phyloP scores from a whole-genome alignment of 2,888 invertebrate genomes.

The Pristionchus japonicus region DNA sequence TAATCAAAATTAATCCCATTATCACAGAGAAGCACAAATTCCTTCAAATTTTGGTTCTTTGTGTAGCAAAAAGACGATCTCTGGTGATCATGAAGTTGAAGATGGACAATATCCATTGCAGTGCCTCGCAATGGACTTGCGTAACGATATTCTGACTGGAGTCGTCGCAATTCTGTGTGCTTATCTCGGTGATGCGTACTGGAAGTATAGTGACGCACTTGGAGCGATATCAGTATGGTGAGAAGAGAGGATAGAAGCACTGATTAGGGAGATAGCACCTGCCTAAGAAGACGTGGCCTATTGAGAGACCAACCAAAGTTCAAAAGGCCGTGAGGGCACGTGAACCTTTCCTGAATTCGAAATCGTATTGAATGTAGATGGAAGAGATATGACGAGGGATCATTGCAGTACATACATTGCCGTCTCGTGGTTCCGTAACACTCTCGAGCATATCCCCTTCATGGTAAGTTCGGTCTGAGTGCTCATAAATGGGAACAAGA shows the following conservation, averaged over 20 bases:
- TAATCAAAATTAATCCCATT: constrained; percentile 51
- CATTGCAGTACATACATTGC: constrained; percentile 67
- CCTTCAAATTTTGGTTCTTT: not conserved
- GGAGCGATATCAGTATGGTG: constrained; percentile 76
- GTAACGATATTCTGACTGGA: constrained; percentile 77
- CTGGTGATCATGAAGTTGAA: not conserved
- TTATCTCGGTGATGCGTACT: constrained; percentile 74
- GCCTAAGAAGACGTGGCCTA: not conserved
- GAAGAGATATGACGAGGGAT: too few species aligned
- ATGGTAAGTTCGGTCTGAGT: too few species aligned
- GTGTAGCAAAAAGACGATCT: not conserved
- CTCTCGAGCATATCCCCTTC: constrained; percentile 67
- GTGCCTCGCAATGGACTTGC: constrained; percentile 76
- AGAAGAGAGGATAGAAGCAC: not conserved
- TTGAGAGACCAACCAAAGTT: not conserved
- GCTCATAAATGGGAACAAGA: not conserved
- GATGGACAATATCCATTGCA: not conserved
- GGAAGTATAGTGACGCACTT: constrained; percentile 77
- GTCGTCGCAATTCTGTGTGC: constrained; percentile 76
- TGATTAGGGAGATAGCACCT: not conserved
- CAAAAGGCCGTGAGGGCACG: not conserved
- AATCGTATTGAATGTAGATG: not conserved
- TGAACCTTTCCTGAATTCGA: not conserved
- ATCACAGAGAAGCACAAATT: constrained; percentile 50
- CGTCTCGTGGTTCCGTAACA: constrained; percentile 68